These are phyloP conservation scores for Sebastes cheni DNA, from an alignment of 2,797 vertebrate species.

Conservation along the genomic window DNA sequence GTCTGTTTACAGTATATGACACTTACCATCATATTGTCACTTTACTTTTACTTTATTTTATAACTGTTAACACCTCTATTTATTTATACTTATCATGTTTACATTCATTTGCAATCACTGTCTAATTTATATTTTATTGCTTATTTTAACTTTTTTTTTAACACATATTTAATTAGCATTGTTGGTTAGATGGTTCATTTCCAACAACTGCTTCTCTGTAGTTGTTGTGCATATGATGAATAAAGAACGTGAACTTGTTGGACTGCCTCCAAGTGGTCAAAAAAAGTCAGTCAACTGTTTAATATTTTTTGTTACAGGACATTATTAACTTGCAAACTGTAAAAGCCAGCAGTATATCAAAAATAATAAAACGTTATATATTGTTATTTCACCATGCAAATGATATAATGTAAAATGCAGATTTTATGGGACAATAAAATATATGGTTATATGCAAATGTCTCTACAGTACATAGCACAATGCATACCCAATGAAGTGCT, in stretches of 20 bases:
- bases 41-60: not conserved
- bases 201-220: not conserved
- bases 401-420: not conserved
- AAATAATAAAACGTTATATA: not conserved
- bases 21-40: not conserved
- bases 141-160: not conserved
- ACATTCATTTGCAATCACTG: no score
- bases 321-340: not conserved
- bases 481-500: not conserved
- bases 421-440: not conserved
- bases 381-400: not conserved
- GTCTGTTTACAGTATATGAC: not conserved
- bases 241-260: not conserved
- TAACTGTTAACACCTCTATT: not conserved
- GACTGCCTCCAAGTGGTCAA: not conserved
- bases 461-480: not conserved
- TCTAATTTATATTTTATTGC: not conserved
- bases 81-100: not conserved
- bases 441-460: not conserved
- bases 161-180: no score
- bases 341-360: not conserved
- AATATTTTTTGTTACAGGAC: not conserved
- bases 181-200: rapidly evolving
- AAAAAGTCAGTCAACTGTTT: not conserved
- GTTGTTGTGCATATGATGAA: not conserved